Evolutionary conservation across 2,888 invertebrate species (phyloP).

Genomic region (Drosophila ezoana): DNA sequence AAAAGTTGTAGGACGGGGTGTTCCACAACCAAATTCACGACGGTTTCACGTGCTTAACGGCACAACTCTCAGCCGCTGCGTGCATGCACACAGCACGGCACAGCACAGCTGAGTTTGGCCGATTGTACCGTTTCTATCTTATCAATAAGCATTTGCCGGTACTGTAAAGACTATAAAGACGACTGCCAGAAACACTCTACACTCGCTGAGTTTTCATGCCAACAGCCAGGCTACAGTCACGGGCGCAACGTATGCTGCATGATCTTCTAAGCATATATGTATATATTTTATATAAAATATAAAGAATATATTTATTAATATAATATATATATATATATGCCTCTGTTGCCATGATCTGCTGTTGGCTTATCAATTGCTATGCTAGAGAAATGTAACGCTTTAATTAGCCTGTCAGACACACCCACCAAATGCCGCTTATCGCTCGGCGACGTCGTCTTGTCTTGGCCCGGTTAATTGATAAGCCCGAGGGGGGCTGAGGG

Average conservation of each 20-base stretch:
- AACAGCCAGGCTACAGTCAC: conserved; percentile 35
- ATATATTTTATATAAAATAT: background rate
- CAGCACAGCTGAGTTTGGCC: conserved; percentile 30
- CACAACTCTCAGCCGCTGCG: conserved; percentile 44
- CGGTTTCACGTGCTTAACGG: conserved; percentile 59
- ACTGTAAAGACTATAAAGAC: conserved; percentile 1
- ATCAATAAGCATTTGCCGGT: conserved; percentile 45
- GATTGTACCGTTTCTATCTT: conserved; percentile 62
- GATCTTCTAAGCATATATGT: conserved; percentile 1
- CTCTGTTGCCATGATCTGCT: conserved; percentile 29
- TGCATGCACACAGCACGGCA: conserved; percentile 49
- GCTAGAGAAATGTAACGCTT: conserved; percentile 12
- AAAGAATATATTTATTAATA: background rate
- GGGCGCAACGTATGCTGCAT: conserved; percentile 25
- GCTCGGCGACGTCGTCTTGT: conserved; percentile 31
- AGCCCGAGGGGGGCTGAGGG: background rate
- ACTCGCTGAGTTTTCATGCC: conserved; percentile 28
- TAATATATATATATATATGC: background rate
- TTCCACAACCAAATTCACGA: conserved; percentile 65
- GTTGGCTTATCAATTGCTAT: conserved; percentile 30
- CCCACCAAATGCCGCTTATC: conserved; percentile 53
- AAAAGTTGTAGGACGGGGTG: conserved; percentile 28
- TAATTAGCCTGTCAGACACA: conserved; percentile 47
- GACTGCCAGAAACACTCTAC: conserved; percentile 21
- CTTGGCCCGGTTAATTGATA: conserved; percentile 45